Evolutionary conservation across 2,113 vertebrate species (phyloP), one percentile per base, ranked within the genome.

Genomic region (Cyanoramphus novaezelandiae): DNA sequence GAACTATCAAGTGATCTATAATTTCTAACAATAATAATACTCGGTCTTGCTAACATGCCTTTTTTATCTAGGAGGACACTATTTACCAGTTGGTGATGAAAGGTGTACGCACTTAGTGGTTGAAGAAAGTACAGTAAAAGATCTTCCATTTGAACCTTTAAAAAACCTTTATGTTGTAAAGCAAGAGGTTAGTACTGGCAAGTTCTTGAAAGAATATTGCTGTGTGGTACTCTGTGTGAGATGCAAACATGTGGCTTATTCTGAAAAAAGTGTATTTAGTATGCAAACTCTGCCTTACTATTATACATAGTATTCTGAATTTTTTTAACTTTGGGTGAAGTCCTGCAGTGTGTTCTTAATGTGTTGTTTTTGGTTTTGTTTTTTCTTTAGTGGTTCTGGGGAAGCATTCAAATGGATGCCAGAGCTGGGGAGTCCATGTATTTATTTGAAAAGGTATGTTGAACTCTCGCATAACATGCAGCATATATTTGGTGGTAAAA

Each of bases 401-500:
- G 99, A 94, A 99, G 99, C 95, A 99, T 99, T 98, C 99, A 99
- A 94, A 99, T 99, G 99, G 99, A 99, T 94, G 99, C 99, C 72
- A 98, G 99, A 86, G 99, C 99, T 85, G 99, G 99, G 81, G 99
- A 99, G 93, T 99, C 99, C 29, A 99, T 99, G 99, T 99, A 99
- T 96, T 98, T 99, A 71, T 99, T 99, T 95, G 99, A 99, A 97
- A 99, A 99, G 99, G 99, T 99, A 96, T 90, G 95, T 62, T 74
- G 68, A 67, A 62, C 47, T 39, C 12, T 92, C 7, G 5, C 2
- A 4, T 37, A 23, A 23, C 4, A 2, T 2, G 3, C 39, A 70
- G 44, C 9, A 4, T 39, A 3, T 44, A 9, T 35, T 68, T 47
- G 27, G 25, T 77, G n/a, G 23, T 74, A 35, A 67, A 88, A 55